These are phyloP conservation scores for Lasioglossum malachurum DNA, from an alignment of 2,888 invertebrate species.

Conservation along the genomic window DNA sequence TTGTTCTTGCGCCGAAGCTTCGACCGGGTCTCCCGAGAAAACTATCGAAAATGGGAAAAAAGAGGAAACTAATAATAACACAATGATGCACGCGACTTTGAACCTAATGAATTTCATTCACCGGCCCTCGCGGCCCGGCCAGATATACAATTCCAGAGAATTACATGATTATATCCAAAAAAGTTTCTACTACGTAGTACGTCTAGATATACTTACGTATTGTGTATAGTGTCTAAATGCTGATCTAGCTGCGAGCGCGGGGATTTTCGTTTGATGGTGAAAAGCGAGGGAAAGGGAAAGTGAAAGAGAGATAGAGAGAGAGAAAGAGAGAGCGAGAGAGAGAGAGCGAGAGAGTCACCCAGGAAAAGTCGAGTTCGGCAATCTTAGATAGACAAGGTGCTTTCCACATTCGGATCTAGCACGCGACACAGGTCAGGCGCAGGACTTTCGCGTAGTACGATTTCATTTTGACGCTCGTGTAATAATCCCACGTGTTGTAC, in stretches of 20 bases:
- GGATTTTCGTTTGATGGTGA: constrained; percentile 57
- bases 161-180: constrained; percentile 70
- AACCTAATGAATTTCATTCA: constrained; percentile 72
- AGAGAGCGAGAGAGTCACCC: constrained; percentile 34
- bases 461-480: constrained; percentile 37
- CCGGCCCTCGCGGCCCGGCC: constrained; percentile 59
- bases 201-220: constrained; percentile 77
- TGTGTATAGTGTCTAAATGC: constrained; percentile 77
- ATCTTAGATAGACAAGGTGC: constrained; percentile 46
- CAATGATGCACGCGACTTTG: constrained; percentile 72
- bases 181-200: constrained; percentile 80
- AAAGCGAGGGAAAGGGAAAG: neutral
- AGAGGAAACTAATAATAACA: constrained; percentile 39
- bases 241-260: constrained; percentile 74
- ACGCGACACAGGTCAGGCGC: constrained; percentile 35
- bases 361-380: constrained; percentile 24
- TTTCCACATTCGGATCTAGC: constrained; percentile 45
- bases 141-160: constrained; percentile 65
- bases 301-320: neutral
- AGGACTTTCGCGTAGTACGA: constrained; percentile 20
- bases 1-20: constrained; percentile 59
- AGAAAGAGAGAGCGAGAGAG: neutral
- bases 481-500: constrained; percentile 17
- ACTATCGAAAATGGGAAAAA: constrained; percentile 20
- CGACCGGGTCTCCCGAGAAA: constrained; percentile 67